A percentile compares a stretch with the other conserved stretches of the same genome.
phyloP scores from a whole-genome alignment of 2,888 invertebrate species.

The Luperina testacea region DNA sequence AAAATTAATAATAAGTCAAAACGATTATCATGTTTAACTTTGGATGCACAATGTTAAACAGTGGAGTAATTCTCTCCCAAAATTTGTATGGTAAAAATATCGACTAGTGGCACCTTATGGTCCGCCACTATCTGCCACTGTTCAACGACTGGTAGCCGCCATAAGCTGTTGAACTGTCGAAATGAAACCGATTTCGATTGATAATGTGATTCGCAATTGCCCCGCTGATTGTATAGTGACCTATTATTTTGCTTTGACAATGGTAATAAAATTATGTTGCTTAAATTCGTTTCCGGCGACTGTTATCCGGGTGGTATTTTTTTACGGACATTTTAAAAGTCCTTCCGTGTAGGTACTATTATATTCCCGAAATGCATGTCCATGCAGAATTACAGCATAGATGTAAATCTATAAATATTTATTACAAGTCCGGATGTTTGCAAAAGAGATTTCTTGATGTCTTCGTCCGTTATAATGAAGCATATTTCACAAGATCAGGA shows the following conservation, averaged over 20 bases:
- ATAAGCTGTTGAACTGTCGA: no score
- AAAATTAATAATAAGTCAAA: no score
- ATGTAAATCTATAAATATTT: slow-evolving; percentile 14
- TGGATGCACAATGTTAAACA: no score
- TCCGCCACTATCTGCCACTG: no score
- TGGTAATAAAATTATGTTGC: not conserved
- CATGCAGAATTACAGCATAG: not conserved
- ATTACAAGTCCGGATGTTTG: slow-evolving; percentile 11
- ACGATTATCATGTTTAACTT: no score
- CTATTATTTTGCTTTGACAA: not conserved
- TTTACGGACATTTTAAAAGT: not conserved
- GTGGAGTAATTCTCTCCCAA: no score
- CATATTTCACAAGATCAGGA: not conserved
- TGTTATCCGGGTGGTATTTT: not conserved
- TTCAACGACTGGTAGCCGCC: no score
- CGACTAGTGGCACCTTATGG: no score
- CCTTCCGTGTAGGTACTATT: not conserved
- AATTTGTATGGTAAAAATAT: no score
- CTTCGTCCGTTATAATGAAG: not conserved
- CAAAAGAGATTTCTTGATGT: not conserved
- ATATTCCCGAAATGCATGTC: not conserved
- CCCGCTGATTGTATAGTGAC: no score
- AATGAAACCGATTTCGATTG: no score
- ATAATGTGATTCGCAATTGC: no score
- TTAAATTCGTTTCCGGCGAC: not conserved